phyloP scores from a whole-genome alignment of 2,113 vertebrate species.

The Pseudopodoces humilis region DNA sequence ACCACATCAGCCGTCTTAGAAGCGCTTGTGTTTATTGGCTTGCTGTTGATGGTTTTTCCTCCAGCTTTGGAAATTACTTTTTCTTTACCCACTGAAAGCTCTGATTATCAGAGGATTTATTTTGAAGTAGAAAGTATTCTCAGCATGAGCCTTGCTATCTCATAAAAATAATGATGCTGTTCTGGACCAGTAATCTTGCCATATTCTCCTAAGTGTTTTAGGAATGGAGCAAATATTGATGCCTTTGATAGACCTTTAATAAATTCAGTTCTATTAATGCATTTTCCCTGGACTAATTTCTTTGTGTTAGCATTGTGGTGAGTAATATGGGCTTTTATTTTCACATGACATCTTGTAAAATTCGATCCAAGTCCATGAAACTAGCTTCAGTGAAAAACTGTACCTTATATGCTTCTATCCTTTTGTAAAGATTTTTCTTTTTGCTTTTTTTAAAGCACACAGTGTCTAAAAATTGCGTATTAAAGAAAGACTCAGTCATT shows the following conservation, averaged over 20 bases:
- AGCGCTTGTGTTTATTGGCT: not conserved
- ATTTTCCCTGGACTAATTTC: not conserved
- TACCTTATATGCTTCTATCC: not conserved
- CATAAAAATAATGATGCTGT: slow-evolving; percentile 14
- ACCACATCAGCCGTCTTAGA: not conserved
- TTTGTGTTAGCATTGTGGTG: not conserved
- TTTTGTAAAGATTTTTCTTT: not conserved
- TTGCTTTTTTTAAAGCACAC: not conserved
- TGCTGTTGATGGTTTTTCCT: slow-evolving; percentile 21
- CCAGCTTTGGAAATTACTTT: slow-evolving; percentile 22
- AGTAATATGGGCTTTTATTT: not conserved
- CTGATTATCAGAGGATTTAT: slow-evolving; percentile 17
- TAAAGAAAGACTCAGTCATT: not conserved
- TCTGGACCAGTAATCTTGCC: not conserved
- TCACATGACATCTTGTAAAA: not conserved
- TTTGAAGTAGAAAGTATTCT: slow-evolving; percentile 18
- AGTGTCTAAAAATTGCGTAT: not conserved
- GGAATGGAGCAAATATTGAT: not conserved
- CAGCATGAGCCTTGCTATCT: not conserved
- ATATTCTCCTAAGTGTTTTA: not conserved
- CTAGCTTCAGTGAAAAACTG: not conserved
- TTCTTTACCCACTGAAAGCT: not conserved
- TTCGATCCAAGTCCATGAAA: not conserved
- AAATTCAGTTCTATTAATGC: not conserved
- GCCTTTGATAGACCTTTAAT: not conserved